phyloP scores from a whole-genome alignment of 2,888 invertebrate species.

The Autographa pulchrina region DNA sequence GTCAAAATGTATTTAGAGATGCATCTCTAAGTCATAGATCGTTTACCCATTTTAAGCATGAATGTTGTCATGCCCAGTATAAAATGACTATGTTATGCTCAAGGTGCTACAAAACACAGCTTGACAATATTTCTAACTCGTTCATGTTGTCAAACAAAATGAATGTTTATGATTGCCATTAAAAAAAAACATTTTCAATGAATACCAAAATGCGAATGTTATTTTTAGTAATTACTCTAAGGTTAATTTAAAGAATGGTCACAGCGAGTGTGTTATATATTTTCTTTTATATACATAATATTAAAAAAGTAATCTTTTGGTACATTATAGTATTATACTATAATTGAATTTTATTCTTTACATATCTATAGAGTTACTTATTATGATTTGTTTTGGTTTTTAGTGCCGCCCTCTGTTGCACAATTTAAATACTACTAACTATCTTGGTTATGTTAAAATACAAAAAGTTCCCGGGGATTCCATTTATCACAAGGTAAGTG shows the following conservation, averaged over 20 bases:
- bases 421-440: background rate
- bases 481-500: background rate
- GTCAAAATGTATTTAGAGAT: constrained; percentile 14
- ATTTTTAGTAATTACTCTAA: too few relatives aligned
- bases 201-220: too few relatives aligned
- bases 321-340: too few relatives aligned
- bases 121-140: background rate
- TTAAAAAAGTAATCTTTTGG: too few relatives aligned
- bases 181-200: background rate
- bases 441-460: background rate
- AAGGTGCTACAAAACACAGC: background rate
- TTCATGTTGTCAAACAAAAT: background rate
- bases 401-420: background rate
- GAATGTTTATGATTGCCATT: background rate
- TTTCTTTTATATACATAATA: too few relatives aligned
- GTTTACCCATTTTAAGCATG: constrained; percentile 18
- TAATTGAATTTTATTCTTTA: too few relatives aligned
- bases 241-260: too few relatives aligned
- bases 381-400: background rate
- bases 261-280: too few relatives aligned
- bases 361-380: too few relatives aligned
- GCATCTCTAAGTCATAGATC: background rate
- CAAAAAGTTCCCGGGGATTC: constrained; percentile 1
- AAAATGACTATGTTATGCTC: background rate
- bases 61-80: background rate